Conservation (phyloP, 1,140 invertebrate species). For the Papilio polytes region DNA sequence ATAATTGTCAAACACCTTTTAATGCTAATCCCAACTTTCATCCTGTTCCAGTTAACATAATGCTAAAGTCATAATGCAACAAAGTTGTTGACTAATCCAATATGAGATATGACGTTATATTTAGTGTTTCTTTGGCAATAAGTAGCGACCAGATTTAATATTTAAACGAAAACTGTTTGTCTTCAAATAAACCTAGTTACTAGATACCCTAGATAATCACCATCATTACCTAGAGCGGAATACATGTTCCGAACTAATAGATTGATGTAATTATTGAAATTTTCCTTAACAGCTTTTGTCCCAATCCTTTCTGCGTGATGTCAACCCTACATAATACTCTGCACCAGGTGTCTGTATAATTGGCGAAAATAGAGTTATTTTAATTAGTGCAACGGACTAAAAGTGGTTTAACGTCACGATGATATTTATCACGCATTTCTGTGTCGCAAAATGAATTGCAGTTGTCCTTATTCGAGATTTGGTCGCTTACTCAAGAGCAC, state of each 20-base stretch:
- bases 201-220: background rate
- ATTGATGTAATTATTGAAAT: background rate
- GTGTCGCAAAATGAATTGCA: slow-evolving; percentile 1
- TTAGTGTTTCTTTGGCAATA: background rate
- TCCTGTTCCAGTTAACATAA: background rate
- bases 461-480: background rate
- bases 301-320: background rate
- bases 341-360: slow-evolving; percentile 36
- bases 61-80: background rate
- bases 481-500: background rate
- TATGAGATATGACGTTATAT: background rate
- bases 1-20: slow-evolving; percentile 11
- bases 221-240: background rate
- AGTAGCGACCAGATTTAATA: background rate
- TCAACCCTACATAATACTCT: slow-evolving; percentile 24
- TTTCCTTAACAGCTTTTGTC: background rate
- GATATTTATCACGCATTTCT: slow-evolving; percentile 20
- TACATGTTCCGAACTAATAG: background rate
- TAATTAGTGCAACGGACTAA: slow-evolving; percentile 32
- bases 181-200: background rate
- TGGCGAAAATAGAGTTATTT: slow-evolving; percentile 39
- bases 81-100: slow-evolving; percentile 8
- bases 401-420: slow-evolving; percentile 18
- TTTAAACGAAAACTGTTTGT: background rate
- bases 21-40: background rate